Evolutionary conservation across 2,797 vertebrate genomes (phyloP), one percentile per base, ranked within the genome.

Genomic region (Thunnus albacares): DNA sequence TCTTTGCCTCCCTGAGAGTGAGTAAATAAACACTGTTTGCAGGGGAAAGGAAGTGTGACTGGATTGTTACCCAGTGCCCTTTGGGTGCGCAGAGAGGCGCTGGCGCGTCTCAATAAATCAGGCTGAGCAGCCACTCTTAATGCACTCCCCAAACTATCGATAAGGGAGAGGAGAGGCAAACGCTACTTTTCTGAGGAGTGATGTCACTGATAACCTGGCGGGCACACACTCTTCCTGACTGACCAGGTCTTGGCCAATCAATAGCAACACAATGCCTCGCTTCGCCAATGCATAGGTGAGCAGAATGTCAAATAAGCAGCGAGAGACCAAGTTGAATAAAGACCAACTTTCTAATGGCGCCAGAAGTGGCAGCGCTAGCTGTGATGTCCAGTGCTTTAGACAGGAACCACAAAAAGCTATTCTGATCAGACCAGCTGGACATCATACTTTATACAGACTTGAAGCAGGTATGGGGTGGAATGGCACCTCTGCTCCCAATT

Each of bases 21-120:
- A 92, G 90, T 93, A 92, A 93, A 94, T 94, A 94, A 93, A 92
- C 88, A 83, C 56, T 89, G 90, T 92, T 92, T 92, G 87, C 82
- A 66, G 80, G 84, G 47, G 75, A 85, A 73, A 82, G 84, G 89
- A 83, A 90, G 92, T 79, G 80, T 72, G 87, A 88, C 90, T 90
- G 87, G 88, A 89, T 92, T 92, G 90, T 87, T 91, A 84, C 90
- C 85, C 86, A 9, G 83, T 90, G 91, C 79, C 92, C 89, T 92
- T 79, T 87, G 91, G 90, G 81, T 77, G 85, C 68, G 30, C 68
- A 22, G 55, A 82, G 83, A 85, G 86, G 77, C 69, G 45, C 78
- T 66, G 82, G 82, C 56, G 49, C 49, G 81, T 91, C 91, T 94
- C 90, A 85, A 91, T 93, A 89, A 92, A 94, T 93, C 91, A 89